These are phyloP conservation scores for Paradoxurus hermaphroditus DNA, from an alignment of 2,113 vertebrate species.

Conservation along the genomic window DNA sequence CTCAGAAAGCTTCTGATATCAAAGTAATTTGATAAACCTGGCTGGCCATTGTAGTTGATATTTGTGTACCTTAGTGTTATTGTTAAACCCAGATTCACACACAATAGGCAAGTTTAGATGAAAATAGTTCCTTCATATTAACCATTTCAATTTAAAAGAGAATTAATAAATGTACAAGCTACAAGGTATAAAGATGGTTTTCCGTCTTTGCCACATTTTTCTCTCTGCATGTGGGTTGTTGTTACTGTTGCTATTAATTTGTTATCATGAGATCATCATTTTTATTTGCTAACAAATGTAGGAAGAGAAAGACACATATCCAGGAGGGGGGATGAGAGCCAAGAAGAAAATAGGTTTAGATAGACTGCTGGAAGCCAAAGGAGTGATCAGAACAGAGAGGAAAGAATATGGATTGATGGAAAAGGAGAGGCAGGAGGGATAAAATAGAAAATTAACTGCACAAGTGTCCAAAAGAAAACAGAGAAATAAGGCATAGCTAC, in stretches of 20 bases:
- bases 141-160: constrained; percentile 19
- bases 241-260: neutral
- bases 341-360: constrained; percentile 52
- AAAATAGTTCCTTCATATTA: constrained; percentile 17
- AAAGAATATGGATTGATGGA: neutral
- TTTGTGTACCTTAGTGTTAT: neutral
- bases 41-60: neutral
- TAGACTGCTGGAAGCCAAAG: constrained; percentile 46
- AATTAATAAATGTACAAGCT: neutral
- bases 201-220: constrained; percentile 26
- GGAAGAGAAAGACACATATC: neutral
- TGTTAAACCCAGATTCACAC: neutral
- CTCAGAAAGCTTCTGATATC: constrained; percentile 4
- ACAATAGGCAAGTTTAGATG: neutral
- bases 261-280: constrained; percentile 12
- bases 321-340: constrained; percentile 21
- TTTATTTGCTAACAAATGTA: constrained; percentile 25
- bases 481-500: neutral
- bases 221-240: neutral
- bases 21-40: neutral
- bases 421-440: neutral
- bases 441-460: constrained; percentile 22
- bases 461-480: neutral
- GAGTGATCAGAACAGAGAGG: neutral
- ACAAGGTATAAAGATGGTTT: neutral